A percentile compares a stretch with the other conserved stretches of the same genome.
These are phyloP conservation scores for Papilio elwesi DNA, from an alignment of 2,888 invertebrate species.

Conservation along the genomic window DNA sequence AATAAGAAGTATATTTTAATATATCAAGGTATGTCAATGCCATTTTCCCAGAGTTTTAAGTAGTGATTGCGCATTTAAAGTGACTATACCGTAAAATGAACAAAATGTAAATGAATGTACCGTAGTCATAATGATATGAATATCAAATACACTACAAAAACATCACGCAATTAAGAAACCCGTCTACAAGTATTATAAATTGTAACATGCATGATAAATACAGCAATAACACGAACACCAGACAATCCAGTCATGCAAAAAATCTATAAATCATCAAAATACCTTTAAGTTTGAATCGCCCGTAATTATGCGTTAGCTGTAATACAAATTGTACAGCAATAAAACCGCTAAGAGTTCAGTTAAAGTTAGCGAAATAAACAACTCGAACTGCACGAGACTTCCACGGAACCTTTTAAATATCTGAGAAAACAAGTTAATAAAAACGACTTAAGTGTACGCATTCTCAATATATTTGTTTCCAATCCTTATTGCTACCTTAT, in stretches of 20 bases:
- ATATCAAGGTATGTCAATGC: too few species aligned
- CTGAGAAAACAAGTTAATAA: background rate
- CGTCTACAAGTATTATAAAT: background rate
- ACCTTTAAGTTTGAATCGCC: constrained; percentile 15
- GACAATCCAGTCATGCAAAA: constrained; percentile 27
- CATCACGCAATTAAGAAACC: background rate
- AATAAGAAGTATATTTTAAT: too few species aligned
- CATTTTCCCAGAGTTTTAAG: too few species aligned
- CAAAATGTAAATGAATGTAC: too few species aligned
- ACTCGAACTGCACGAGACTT: background rate
- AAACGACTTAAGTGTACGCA: too few species aligned
- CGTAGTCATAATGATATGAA: background rate
- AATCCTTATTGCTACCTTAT: too few species aligned
- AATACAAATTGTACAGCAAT: constrained; percentile 19
- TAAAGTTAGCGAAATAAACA: background rate
- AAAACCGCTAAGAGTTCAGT: background rate
- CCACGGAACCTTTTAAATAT: background rate
- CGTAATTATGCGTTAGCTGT: constrained; percentile 25
- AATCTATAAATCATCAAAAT: constrained; percentile 29
- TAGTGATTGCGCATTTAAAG: too few species aligned
- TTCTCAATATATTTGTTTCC: too few species aligned
- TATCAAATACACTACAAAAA: background rate
- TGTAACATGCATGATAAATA: background rate
- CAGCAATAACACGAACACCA: constrained; percentile 11
- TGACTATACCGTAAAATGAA: too few species aligned